Conservation (phyloP, 2,888 invertebrate species). For the Opisthograptis luteolata region DNA sequence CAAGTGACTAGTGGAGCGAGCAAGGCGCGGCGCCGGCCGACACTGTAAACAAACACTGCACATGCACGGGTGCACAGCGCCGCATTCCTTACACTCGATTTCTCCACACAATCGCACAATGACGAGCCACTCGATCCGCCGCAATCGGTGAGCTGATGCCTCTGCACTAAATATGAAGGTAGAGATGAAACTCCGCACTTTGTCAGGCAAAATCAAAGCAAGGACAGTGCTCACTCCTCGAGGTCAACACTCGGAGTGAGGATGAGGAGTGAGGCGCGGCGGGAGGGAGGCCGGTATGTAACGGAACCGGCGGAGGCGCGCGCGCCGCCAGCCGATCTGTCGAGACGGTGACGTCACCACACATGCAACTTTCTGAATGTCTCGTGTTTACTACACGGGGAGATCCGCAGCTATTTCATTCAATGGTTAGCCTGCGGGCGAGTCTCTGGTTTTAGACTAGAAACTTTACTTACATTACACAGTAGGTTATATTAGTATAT, state of each 20-base stretch:
- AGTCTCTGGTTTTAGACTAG: too few species aligned
- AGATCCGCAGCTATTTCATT: too few species aligned
- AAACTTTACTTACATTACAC: too few species aligned
- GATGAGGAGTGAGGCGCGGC: not conserved
- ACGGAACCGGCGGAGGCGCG: conserved; percentile 8
- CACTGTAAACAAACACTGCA: not conserved
- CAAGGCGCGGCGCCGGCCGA: not conserved
- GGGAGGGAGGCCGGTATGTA: not conserved
- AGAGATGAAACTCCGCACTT: too few species aligned
- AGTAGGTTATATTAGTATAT: too few species aligned
- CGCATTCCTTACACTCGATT: conserved; percentile 3
- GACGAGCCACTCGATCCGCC: not conserved
- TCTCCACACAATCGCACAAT: not conserved
- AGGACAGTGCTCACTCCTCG: not conserved
- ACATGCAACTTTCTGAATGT: too few species aligned
- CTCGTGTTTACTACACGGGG: too few species aligned
- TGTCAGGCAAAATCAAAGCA: not conserved
- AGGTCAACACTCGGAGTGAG: conserved; percentile 5
- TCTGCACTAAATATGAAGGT: too few species aligned
- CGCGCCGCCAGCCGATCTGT: conserved; percentile 2
- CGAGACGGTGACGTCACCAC: conserved; percentile 13
- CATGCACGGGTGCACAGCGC: not conserved
- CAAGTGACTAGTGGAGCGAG: too few species aligned
- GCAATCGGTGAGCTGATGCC: too few species aligned
- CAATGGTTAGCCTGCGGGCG: too few species aligned